Base-by-base conservation (phyloP, 1,140 invertebrate genomes). In the Meteorus sp. region DNA sequence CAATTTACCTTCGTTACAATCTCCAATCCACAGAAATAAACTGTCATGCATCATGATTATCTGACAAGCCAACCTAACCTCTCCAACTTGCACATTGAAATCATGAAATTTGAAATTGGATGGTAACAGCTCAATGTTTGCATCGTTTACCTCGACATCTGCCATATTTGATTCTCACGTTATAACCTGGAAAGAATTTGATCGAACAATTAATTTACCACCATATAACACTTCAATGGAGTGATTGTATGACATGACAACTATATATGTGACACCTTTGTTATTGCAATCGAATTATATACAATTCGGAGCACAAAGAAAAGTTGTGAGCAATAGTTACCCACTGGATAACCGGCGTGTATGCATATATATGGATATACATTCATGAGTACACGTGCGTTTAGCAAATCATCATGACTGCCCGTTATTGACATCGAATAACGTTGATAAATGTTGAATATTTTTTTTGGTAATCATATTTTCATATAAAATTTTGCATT, bases 1-100 rank as follows among this genome's bases (percentile, higher is more conserved):
- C 75, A 81, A 76, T 2, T 15, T 55, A 17, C 61, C 22, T 11
- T 78, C 61, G 4, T 41, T 52, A 3, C 19, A 29, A 54, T 75
- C 60, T 27, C 77, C 77, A 22, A 79, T 45, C 74, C 77, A 81
- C 3, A 81, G 8, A 60, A 75, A 79, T 0, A 79, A 53, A 61
- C 71, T 75, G 37, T 76, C 65, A 51, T 74, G 62, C 77, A 80
- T 75, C 52, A 72, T 77, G 23, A 77, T 73, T 31, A 77, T 66
- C 47, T 77, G 72, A 63, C 74, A 77, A 2, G 55, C 53, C 13
- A 79, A 45, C 44, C 53, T 74, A 58, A 69, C 37, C 54, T 81
- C 71, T 3, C 69, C 70, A 53, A 75, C 43, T 62, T 68, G n/a
- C 1, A 57, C 47, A 0, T 25, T 11, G 59, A 79, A 77, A 13